Evolutionary conservation across 2,113 vertebrate species (phyloP).

Genomic region (Brachirus orientalis): DNA sequence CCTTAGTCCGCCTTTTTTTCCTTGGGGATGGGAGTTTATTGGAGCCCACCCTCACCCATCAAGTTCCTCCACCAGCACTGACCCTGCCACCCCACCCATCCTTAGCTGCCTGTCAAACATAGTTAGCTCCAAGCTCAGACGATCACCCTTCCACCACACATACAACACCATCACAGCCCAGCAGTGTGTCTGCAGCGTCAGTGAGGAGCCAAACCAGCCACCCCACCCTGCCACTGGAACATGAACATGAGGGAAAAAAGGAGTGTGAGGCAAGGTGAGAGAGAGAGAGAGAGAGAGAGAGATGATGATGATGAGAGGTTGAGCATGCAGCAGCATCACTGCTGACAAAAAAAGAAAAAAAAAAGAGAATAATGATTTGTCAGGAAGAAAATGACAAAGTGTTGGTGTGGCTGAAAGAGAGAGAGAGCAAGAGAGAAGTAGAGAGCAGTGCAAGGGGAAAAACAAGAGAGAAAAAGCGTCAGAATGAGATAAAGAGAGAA

Average conservation of each 20-base stretch:
- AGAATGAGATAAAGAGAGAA: conserved; percentile 15
- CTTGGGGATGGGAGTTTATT: conserved; percentile 9
- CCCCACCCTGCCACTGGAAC: conserved; percentile 63
- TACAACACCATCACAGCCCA: conserved; percentile 45
- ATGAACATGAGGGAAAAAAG: conserved; percentile 42
- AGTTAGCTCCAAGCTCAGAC: conserved; percentile 69
- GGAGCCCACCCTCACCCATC: conserved; percentile 15
- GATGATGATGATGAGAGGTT: not conserved
- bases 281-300: conserved; percentile 19
- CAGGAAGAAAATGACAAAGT: conserved; percentile 57
- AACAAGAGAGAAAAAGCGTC: conserved; percentile 4
- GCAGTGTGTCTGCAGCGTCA: conserved; percentile 63
- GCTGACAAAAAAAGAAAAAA: conserved; percentile 74
- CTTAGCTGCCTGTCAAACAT: conserved; percentile 79
- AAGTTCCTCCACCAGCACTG: conserved; percentile 21
- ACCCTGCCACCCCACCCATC: conserved; percentile 28
- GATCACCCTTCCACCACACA: conserved; percentile 30
- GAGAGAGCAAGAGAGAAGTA: not conserved
- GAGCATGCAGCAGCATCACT: conserved; percentile 53
- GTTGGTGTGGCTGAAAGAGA: conserved; percentile 17
- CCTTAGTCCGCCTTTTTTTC: conserved; percentile 48
- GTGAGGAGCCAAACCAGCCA: conserved; percentile 56
- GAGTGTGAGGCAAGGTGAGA: not conserved
- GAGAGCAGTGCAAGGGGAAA: no score
- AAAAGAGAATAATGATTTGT: conserved; percentile 70